These are phyloP conservation scores for Porphyrio hochstetteri DNA, from an alignment of 2,113 vertebrate species.

Conservation along the genomic window DNA sequence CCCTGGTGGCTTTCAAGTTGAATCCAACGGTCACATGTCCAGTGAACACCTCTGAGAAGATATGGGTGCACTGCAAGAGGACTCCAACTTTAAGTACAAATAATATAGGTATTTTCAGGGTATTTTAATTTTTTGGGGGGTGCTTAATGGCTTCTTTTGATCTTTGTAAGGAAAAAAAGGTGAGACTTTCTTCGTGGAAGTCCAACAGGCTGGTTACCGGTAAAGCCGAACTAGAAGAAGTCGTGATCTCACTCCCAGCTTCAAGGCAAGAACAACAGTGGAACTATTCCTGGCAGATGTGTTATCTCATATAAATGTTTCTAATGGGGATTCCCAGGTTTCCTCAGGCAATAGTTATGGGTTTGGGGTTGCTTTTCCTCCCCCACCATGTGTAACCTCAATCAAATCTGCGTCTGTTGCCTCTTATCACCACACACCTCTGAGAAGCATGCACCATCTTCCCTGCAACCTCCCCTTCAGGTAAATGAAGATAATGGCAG, in stretches of 20 bases:
- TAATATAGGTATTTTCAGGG: neutral
- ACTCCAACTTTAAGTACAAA: neutral
- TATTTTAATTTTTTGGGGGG: neutral
- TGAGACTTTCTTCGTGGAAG: neutral
- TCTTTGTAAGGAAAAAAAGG: neutral
- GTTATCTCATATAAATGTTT: neutral
- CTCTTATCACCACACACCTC: neutral
- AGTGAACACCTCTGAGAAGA: neutral
- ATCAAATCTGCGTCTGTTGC: neutral
- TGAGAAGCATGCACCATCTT: neutral
- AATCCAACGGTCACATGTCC: neutral
- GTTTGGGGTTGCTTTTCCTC: neutral
- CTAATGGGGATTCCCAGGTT: neutral
- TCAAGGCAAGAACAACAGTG: neutral
- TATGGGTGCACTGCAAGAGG: neutral
- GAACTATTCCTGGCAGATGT: neutral
- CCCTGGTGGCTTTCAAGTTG: neutral
- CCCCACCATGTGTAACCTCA: neutral
- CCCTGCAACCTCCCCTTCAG: neutral
- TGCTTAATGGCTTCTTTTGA: too few relatives aligned
- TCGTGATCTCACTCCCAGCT: neutral
- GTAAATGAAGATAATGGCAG: neutral
- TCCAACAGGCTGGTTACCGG: neutral
- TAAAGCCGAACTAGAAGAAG: neutral
- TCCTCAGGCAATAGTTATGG: neutral